A percentile compares a stretch with the other conserved stretches of the same genome.
Evolutionary conservation across 2,797 vertebrate species (phyloP).

Genomic region (Catamblyrhynchus diadema): DNA sequence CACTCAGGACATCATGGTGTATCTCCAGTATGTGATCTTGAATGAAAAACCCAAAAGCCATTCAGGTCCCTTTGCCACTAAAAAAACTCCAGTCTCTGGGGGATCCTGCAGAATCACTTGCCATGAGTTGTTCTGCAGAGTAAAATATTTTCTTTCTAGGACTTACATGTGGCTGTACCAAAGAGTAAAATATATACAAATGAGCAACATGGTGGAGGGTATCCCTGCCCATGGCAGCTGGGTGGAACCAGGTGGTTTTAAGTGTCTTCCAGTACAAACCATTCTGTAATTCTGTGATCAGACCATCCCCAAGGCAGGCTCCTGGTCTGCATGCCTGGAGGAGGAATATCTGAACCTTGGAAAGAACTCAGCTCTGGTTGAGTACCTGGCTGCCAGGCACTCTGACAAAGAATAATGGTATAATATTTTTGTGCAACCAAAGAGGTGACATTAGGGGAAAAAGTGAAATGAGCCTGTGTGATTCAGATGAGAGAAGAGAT

Average conservation of each 20-base stretch:
- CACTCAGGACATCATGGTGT: neutral
- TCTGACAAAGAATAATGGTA: neutral
- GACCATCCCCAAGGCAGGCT: neutral
- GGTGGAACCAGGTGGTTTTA: neutral
- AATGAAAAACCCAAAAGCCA: neutral
- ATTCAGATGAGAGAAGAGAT: neutral
- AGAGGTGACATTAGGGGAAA: neutral
- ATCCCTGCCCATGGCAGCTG: neutral
- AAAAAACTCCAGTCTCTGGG: rapidly evolving
- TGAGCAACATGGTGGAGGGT: neutral
- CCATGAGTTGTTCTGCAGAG: neutral
- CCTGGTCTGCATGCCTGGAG: neutral
- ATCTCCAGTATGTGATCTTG: neutral
- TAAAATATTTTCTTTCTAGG: neutral
- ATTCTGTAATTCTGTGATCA: neutral
- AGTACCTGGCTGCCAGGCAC: neutral
- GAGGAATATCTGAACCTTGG: neutral
- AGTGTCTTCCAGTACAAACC: neutral
- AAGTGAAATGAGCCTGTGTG: neutral
- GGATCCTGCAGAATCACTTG: neutral
- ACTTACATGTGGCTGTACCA: neutral
- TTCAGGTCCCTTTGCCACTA: neutral
- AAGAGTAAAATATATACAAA: neutral
- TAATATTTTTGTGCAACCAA: neutral
- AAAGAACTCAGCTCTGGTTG: neutral